Evolutionary conservation across 2,113 vertebrate species (phyloP), one percentile per base, ranked within the genome.

Genomic region (Corythoichthys haematopterus): DNA sequence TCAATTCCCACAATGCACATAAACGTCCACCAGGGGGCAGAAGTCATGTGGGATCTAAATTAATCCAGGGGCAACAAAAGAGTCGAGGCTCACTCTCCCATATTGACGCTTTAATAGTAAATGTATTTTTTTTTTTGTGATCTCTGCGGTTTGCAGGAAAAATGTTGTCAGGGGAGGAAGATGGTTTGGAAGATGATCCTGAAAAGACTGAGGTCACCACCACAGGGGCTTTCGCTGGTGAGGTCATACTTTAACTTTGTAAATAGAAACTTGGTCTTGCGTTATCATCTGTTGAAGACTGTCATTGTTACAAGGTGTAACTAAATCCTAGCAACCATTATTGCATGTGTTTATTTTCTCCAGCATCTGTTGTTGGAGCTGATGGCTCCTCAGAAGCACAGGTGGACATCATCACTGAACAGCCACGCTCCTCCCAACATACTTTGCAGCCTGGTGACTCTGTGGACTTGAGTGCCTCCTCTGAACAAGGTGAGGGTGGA

Each of bases 351-450:
- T 6, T 50, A 14, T 59, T 45, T 36, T 36, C 35, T 66, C 16
- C 70, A 96, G 94, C 93, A 5, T 93, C 93, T 16, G 77, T 92
- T 63, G 94, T 92, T 47, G 91, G 90, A 0, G 93, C 94, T 0
- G 93, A 93, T 0, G 79, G 90, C 9, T 90, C 94, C 0, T 80
- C 94, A 0, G 66, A 90, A 0, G 88, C 88, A 3, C 92, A 95
- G 0, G 85, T 90, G 1, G 88, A 98, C 84, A 99, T 99, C 80
- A 97, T 99, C 77, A 99, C 97, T 0, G 93, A 99, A 67, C 97
- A 99, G 89, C 97, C 97, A 0, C 94, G 97, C 1, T 93, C 97
- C 0, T 92, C 92, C 43, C 97, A 98, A 76, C 96, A 95, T 8
- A 91, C 93, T 0, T 80, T 99, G 74, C 96, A 99, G 84, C 91